phyloP scores from a whole-genome alignment of 2,113 vertebrate species.

The Lophius piscatorius region DNA sequence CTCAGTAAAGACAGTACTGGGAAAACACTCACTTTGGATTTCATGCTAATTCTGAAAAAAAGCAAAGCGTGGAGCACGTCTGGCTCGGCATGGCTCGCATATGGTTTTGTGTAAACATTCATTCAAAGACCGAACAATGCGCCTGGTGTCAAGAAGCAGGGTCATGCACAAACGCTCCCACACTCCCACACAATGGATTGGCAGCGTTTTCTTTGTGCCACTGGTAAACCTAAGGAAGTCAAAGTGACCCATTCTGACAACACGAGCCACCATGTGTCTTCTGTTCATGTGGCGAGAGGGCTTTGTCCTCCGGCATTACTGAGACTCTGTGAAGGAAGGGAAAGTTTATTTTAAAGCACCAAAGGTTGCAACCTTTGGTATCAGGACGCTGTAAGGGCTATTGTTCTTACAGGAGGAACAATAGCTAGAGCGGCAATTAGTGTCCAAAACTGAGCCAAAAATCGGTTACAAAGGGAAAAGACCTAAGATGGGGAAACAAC shows the following conservation, averaged over 20 bases:
- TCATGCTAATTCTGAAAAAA: neutral
- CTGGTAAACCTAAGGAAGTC: constrained; percentile 39
- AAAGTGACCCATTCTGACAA: constrained; percentile 32
- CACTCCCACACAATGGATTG: constrained; percentile 42
- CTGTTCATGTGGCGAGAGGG: constrained; percentile 10
- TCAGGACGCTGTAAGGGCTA: constrained; percentile 39
- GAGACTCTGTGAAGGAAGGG: constrained; percentile 50
- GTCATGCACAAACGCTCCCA: constrained; percentile 20
- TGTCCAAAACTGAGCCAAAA: constrained; percentile 49
- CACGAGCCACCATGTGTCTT: constrained; percentile 41
- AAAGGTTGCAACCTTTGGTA: constrained; percentile 55
- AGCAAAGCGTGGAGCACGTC: neutral
- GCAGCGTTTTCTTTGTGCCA: constrained; percentile 39
- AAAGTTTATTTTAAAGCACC: constrained; percentile 53
- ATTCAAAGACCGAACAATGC: no score
- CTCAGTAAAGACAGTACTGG: no score
- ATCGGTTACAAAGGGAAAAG: constrained; percentile 12
- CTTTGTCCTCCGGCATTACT: constrained; percentile 41
- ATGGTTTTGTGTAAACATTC: no score
- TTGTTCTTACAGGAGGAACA: no score
- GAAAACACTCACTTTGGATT: neutral
- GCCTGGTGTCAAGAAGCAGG: no score
- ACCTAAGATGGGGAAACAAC: constrained; percentile 13
- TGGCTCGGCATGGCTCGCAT: constrained; percentile 16
- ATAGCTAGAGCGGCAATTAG: constrained; percentile 34